Conservation (phyloP, 2,797 vertebrate genomes). For the Clarias pachynema region DNA sequence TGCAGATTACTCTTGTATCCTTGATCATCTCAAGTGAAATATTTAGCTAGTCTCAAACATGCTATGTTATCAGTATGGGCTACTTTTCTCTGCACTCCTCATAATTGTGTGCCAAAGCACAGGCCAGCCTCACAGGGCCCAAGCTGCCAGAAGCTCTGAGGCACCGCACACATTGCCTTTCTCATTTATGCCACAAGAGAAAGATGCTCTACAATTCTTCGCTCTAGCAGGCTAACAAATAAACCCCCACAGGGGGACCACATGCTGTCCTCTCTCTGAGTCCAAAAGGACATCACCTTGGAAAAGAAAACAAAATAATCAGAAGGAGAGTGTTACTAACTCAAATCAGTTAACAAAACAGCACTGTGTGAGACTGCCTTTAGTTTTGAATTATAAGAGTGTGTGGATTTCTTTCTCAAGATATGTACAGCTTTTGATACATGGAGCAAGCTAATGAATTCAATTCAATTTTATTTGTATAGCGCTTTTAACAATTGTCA, state of each 20-base stretch:
- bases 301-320: conserved; percentile 47
- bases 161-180: conserved; percentile 66
- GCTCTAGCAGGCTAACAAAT: conserved; percentile 77
- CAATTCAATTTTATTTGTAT: too few relatives aligned
- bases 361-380: conserved; percentile 22
- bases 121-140: conserved; percentile 52
- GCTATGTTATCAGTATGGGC: conserved; percentile 33
- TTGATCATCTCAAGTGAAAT: not conserved
- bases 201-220: conserved; percentile 75
- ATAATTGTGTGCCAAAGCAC: conserved; percentile 61
- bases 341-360: conserved; percentile 36
- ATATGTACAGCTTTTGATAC: not conserved
- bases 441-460: not conserved
- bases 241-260: conserved; percentile 59
- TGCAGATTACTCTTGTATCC: conserved; percentile 4
- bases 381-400: conserved; percentile 10
- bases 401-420: not conserved
- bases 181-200: conserved; percentile 73
- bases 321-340: conserved; percentile 24
- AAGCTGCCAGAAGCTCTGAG: conserved; percentile 66
- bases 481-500: too few relatives aligned
- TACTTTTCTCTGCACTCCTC: conserved; percentile 31
- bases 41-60: conserved; percentile 4
- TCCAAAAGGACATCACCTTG: conserved; percentile 57
- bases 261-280: conserved; percentile 32